These are phyloP conservation scores for Cygnus atratus DNA, from an alignment of 2,113 vertebrate species.

Conservation along the genomic window DNA sequence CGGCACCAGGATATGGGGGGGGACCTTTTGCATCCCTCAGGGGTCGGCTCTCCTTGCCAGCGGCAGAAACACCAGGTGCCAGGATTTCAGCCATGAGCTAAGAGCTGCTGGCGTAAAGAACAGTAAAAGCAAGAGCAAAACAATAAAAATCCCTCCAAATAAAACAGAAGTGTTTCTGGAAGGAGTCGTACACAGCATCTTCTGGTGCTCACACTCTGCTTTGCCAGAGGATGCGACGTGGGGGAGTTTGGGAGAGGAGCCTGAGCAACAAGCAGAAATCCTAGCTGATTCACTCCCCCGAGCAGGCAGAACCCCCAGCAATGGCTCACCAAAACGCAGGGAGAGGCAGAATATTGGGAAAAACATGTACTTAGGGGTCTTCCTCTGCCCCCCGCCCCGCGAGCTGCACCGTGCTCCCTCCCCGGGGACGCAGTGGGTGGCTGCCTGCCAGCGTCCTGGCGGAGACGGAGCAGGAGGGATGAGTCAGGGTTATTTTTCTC, in stretches of 20 bases:
- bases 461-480: neutral
- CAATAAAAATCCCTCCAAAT: neutral
- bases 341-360: neutral
- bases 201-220: neutral
- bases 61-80: neutral
- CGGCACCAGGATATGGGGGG: neutral
- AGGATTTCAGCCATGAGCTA: neutral
- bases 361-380: fast-evolving
- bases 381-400: neutral
- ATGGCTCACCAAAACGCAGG: neutral
- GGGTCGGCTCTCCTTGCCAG: neutral
- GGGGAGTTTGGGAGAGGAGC: neutral
- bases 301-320: neutral
- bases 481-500: neutral
- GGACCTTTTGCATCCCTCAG: neutral
- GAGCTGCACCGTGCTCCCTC: neutral
- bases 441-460: neutral
- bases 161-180: neutral
- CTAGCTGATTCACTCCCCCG: fast-evolving
- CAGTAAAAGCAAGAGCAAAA: neutral
- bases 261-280: neutral
- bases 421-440: fast-evolving
- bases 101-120: neutral
- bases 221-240: fast-evolving
- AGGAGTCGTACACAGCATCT: neutral